Percentiles rank a stretch among this genome's conserved stretches.
phyloP scores from a whole-genome alignment of 2,797 vertebrate genomes.

The Varecia variegata region DNA sequence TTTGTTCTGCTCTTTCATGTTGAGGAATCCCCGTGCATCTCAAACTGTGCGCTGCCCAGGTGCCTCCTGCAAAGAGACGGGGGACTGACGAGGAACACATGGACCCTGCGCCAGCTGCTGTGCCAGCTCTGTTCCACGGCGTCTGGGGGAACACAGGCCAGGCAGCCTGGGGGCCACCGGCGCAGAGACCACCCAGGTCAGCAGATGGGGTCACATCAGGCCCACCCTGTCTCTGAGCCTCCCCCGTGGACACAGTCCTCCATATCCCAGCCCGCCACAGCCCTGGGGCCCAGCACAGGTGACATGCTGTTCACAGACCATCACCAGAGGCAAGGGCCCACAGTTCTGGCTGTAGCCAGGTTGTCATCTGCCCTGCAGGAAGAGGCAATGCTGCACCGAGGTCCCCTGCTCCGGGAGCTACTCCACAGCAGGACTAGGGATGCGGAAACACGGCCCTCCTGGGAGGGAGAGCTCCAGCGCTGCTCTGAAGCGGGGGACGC shows the following conservation, averaged over 20 bases:
- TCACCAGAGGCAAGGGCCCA: not conserved
- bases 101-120: not conserved
- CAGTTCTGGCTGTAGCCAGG: not conserved
- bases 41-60: rapidly evolving
- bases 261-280: not conserved
- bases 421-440: not conserved
- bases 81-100: rapidly evolving
- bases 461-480: not conserved
- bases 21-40: rapidly evolving
- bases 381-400: rapidly evolving
- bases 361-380: not conserved
- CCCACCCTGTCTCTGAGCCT: not conserved
- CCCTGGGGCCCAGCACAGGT: not conserved
- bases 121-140: rapidly evolving
- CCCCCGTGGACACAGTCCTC: not conserved
- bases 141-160: not conserved
- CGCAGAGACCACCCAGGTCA: not conserved
- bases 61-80: not conserved
- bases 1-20: rapidly evolving
- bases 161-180: not conserved
- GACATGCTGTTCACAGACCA: not conserved
- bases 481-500: not conserved
- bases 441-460: rapidly evolving
- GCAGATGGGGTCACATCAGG: not conserved
- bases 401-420: not conserved